phyloP scores from a whole-genome alignment of 2,888 invertebrate species.

The Melangyna quadrimaculata region DNA sequence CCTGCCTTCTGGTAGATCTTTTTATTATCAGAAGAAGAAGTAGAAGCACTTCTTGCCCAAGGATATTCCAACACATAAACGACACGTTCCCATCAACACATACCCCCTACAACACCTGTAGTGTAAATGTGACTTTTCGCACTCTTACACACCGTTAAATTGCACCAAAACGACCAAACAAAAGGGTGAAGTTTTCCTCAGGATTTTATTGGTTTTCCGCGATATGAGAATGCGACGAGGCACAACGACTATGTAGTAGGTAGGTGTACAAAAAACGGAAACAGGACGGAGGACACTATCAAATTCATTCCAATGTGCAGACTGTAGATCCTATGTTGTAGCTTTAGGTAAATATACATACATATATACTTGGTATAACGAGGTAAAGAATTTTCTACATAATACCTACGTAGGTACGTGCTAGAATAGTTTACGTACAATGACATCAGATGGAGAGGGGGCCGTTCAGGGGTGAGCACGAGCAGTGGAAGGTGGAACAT shows the following conservation, averaged over 20 bases:
- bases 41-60: constrained; percentile 10
- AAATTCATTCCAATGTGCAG: not conserved
- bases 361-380: too few relatives aligned
- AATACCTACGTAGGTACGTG: too few relatives aligned
- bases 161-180: constrained; percentile 23
- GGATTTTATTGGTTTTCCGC: constrained; percentile 55
- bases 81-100: too few relatives aligned
- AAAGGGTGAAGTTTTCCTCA: constrained; percentile 51
- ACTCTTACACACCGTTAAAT: constrained; percentile 56
- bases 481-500: constrained; percentile 39
- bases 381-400: not conserved
- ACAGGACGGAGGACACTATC: constrained; percentile 13
- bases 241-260: not conserved
- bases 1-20: constrained; percentile 43
- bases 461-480: constrained; percentile 49
- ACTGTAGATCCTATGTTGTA: not conserved
- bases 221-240: constrained; percentile 34
- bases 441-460: constrained; percentile 6
- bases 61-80: constrained; percentile 15
- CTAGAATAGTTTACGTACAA: too few relatives aligned
- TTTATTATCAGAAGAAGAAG: not conserved
- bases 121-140: constrained; percentile 60
- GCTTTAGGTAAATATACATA: not conserved
- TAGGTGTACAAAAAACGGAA: not conserved
- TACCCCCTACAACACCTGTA: too few relatives aligned